Evolutionary conservation across 2,113 vertebrate species (phyloP), one percentile per base, ranked within the genome.

Genomic region (Hemicordylus capensis): DNA sequence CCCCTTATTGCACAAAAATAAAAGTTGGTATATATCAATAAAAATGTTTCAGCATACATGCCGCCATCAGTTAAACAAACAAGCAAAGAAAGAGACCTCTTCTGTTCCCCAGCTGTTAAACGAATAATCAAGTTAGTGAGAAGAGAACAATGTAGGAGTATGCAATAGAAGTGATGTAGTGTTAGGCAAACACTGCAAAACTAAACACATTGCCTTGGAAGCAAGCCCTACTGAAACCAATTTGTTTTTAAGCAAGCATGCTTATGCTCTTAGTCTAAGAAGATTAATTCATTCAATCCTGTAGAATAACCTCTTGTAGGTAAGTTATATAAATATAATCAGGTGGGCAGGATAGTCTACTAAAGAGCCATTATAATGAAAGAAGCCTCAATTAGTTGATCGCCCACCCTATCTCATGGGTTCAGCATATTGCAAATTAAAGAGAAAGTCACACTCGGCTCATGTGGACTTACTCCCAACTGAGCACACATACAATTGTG

Each of bases 121-220:
- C 58, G 0, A 81, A 48, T n/a, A 76, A 3, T 44, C 19, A 79
- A 10, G 14, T 51, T 24, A 75, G 0, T 2, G 34, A 84, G 73
- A n/a, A 0, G 19, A 61, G 24, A 31, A 34, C 4, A 37, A 26
- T 48, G 11, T 39, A 31, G 54, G 14, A 58, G 51, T 10, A 61
- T 7, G 39, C 31, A 34, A 80, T 0, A 46, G 66, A 0, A 48
- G 11, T 0, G 58, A 37, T 9, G 31, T 76, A 77, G 79, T 10
- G 48, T 9, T 6, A 63, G n/a, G 9, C 0, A 2, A 4, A 26
- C 75, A 54, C 22, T 0, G 0, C 12, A 39, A 22, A 1, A 1
- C 5, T 88, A 74, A 5, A 46, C 17, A 3, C 1, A 9, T 22
- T 44, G n/a, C 10, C 15, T 7, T 34, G 69, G 54, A 61, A 64